Percentiles rank a stretch among this genome's conserved stretches.
phyloP scores from a whole-genome alignment of 2,113 vertebrate genomes.

The Hypomesus transpacificus region DNA sequence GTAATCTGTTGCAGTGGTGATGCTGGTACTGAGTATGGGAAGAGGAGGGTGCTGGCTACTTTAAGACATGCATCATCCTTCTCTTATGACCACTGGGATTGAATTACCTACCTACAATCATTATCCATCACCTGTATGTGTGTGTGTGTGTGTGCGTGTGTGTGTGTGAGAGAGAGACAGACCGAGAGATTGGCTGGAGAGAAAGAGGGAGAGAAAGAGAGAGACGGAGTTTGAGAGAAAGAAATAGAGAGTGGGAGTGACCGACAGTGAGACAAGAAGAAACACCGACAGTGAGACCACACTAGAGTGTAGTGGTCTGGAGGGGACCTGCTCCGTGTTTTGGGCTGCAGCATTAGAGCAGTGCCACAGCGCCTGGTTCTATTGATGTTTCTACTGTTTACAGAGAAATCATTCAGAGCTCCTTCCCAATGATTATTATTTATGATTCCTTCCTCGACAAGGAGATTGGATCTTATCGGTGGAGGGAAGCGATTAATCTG shows the following conservation, averaged over 20 bases:
- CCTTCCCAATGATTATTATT: slow-evolving; percentile 8
- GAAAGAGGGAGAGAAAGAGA: no score
- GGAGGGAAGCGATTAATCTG: slow-evolving; percentile 18
- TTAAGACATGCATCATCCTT: slow-evolving; percentile 25
- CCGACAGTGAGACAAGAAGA: slow-evolving; percentile 2
- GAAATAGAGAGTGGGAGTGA: background rate
- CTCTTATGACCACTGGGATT: slow-evolving; percentile 40
- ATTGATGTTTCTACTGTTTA: background rate
- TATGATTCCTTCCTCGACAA: slow-evolving; percentile 11
- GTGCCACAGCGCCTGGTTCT: no score
- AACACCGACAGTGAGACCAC: background rate
- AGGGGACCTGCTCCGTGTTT: no score
- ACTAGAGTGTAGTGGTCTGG: no score
- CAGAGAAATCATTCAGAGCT: slow-evolving; percentile 1
- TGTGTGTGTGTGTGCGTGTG: background rate
- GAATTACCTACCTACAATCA: slow-evolving; percentile 33
- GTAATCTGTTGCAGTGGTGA: slow-evolving; percentile 11
- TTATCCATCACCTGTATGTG: slow-evolving; percentile 31
- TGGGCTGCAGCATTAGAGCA: no score
- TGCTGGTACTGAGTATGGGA: slow-evolving; percentile 29
- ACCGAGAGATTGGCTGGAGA: background rate
- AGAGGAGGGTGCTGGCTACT: background rate
- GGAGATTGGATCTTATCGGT: slow-evolving; percentile 6
- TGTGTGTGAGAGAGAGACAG: background rate
- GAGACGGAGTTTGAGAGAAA: background rate